Percentiles rank a stretch among this genome's conserved stretches.
These are phyloP conservation scores for Thaumetopoea pityocampa DNA, from an alignment of 1,140 invertebrate genomes.

Conservation along the genomic window DNA sequence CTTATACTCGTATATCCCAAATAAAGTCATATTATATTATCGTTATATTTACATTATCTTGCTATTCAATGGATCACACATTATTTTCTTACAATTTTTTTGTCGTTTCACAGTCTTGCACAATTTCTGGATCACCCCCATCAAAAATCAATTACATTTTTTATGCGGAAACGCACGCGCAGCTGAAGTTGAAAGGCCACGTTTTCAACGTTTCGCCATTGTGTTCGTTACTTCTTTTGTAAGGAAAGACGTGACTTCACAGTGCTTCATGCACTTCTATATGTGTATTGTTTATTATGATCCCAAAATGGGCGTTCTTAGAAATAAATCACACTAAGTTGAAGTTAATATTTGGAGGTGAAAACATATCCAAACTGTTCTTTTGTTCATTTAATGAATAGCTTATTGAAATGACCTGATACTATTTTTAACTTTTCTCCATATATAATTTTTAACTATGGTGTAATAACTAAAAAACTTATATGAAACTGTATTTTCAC, in stretches of 20 bases:
- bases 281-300: conserved; percentile 3
- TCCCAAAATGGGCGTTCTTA: not conserved
- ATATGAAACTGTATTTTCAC: too few species aligned
- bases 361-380: too few species aligned
- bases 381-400: too few species aligned
- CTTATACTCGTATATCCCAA: too few species aligned
- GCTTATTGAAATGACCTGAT: too few species aligned
- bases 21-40: too few species aligned
- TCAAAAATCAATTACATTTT: conserved; percentile 32
- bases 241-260: conserved; percentile 4
- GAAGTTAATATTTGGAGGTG: too few species aligned
- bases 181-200: not conserved
- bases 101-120: conserved; percentile 2
- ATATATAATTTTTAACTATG: too few species aligned
- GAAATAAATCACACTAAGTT: not conserved
- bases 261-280: too few species aligned
- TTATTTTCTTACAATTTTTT: not conserved
- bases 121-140: conserved; percentile 18
- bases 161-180: conserved; percentile 9
- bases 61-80: not conserved
- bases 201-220: conserved; percentile 15
- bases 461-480: too few species aligned
- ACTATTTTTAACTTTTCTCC: too few species aligned
- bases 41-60: too few species aligned
- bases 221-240: conserved; percentile 13